Conservation (phyloP, 2,888 invertebrate genomes). For the Pegoplata infirma region DNA sequence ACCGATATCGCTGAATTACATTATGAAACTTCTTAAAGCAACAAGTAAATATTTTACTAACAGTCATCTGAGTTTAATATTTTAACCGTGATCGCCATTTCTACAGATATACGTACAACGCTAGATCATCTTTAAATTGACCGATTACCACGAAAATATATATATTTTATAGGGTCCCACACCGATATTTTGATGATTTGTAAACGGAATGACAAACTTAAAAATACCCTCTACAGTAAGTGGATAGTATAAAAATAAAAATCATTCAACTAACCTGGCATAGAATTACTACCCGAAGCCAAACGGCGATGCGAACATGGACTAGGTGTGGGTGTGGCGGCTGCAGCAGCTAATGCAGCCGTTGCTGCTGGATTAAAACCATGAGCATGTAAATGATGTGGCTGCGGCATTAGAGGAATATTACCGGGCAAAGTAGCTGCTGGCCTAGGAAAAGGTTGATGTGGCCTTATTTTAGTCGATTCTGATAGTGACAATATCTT, state of each 20-base stretch:
- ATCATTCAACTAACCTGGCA: constrained; percentile 40
- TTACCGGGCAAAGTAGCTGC: constrained; percentile 79
- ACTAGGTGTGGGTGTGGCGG: constrained; percentile 76
- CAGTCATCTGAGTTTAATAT: no score
- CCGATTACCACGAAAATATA: no score
- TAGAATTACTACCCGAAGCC: constrained; percentile 79
- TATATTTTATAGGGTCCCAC: no score
- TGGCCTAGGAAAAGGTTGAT: constrained; percentile 84
- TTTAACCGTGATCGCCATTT: no score
- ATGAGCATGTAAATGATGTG: constrained; percentile 72
- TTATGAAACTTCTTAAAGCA: neutral
- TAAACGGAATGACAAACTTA: no score
- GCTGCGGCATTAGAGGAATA: constrained; percentile 80
- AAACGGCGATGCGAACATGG: constrained; percentile 81
- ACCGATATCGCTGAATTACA: no score
- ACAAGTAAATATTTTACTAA: no score
- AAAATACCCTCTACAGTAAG: no score
- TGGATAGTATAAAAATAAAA: no score
- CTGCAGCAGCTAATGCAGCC: constrained; percentile 65
- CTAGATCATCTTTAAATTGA: no score
- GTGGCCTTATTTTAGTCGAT: constrained; percentile 91
- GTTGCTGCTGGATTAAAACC: constrained; percentile 58
- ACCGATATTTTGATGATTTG: no score
- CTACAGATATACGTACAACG: no score
- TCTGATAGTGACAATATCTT: constrained; percentile 95